Evolutionary conservation across 2,113 vertebrate genomes (phyloP), one percentile per base, ranked within the genome.

Genomic region (Pachypanchax playfairii): DNA sequence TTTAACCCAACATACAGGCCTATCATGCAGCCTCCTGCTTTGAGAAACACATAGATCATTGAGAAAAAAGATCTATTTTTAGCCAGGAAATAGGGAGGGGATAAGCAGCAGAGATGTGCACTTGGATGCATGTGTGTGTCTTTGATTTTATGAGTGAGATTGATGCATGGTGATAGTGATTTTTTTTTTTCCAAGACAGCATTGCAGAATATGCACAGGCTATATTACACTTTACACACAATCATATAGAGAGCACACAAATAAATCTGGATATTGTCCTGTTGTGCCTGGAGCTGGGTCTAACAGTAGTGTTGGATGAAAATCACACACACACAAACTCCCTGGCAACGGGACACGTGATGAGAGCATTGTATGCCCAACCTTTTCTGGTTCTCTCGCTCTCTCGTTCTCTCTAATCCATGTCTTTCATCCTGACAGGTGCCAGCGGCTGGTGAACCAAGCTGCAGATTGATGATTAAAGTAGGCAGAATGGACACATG

Each of bases 51-150:
- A 73, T 78, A 76, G 85, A 88, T 89, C 89, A 89, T 88, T 88
- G 82, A 86, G 83, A 81, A 83, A 84, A 47, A 84, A 84, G 36
- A 33, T 68, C 81, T 87, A 88, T 87, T 80, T 89, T 88, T 90
- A 88, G 84, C 81, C 48, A 47, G 57, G 63, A 58, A 90, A 74
- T 33, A 58, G 69, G 78, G 75, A 85, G 76, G 72, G 70, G 77
- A 79, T 72, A 69, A 83, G 79, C 63, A 61, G 54, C 43, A 73
- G 55, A 8, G 14, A 52, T 62, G 70, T 56, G 63, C 50, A 28
- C 28, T 24, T 50, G 51, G 9, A 25, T 66, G 60, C 42, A 47
- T 64, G 41, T 72, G 42, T 56, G 41, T 62, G n/a, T 20, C 65
- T 75, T 66, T 75, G 66, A 65, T 58, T 84, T 51, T 70, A 63